Conservation (phyloP, 2,113 vertebrate species). For the Protobothrops flavoviridis region DNA sequence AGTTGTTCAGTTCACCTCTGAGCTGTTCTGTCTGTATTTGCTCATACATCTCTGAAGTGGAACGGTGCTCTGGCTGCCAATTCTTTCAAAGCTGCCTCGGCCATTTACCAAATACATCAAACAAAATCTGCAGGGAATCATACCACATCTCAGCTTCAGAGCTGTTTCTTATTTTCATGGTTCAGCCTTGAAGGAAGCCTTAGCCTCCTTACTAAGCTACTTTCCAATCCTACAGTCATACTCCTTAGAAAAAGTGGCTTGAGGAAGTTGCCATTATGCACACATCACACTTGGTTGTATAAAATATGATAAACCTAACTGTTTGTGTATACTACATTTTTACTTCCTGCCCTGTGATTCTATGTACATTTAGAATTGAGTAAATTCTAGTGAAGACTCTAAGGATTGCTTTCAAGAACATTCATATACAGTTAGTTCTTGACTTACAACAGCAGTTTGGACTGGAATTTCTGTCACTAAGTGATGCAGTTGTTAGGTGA, state of each 20-base stretch:
- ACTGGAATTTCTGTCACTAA: not conserved
- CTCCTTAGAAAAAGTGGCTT: not conserved
- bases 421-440: not conserved
- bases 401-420: not conserved
- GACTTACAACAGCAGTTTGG: not conserved
- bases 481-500: not conserved
- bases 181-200: not conserved
- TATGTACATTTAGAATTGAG: not conserved
- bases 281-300: not conserved
- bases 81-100: not conserved
- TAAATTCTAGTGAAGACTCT: not conserved
- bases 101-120: not conserved
- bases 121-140: not conserved
- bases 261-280: not conserved
- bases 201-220: not conserved
- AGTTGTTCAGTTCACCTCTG: not conserved
- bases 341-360: not conserved
- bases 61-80: not conserved
- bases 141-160: not conserved
- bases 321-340: not conserved
- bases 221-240: not conserved
- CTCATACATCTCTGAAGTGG: not conserved
- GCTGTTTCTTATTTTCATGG: not conserved
- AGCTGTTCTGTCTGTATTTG: not conserved
- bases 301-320: not conserved